Conservation (phyloP, 2,888 invertebrate genomes). For the Tetanocera ferruginea region DNA sequence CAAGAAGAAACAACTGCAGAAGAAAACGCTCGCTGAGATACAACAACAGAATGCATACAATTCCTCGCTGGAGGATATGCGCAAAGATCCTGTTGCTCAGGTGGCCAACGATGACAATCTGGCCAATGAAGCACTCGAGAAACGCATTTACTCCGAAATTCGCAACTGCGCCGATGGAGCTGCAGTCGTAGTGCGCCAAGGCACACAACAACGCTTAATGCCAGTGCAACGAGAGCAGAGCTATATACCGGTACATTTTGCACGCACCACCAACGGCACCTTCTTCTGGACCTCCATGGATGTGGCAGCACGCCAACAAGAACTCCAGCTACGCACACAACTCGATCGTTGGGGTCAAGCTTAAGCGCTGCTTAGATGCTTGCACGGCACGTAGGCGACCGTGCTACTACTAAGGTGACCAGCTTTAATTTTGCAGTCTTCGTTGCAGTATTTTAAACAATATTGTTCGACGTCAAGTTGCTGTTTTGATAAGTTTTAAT, state of each 20-base stretch:
- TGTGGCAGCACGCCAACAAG: conserved; percentile 52
- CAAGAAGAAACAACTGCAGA: conserved; percentile 63
- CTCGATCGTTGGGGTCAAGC: conserved; percentile 67
- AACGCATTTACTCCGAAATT: conserved; percentile 80
- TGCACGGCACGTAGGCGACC: not conserved
- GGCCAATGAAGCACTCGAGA: conserved; percentile 84
- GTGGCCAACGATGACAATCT: conserved; percentile 62
- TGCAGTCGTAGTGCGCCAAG: conserved; percentile 75
- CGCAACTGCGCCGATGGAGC: conserved; percentile 77
- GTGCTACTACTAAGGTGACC: conserved; percentile 41
- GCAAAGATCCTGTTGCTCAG: conserved; percentile 59
- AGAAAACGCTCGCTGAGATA: conserved; percentile 65
- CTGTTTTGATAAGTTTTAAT: conserved; percentile 16
- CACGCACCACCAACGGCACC: conserved; percentile 82
- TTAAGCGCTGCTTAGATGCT: conserved; percentile 45
- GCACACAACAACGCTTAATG: conserved; percentile 69
- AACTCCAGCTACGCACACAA: conserved; percentile 55
- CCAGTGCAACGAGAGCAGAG: conserved; percentile 61
- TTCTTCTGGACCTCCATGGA: conserved; percentile 83
- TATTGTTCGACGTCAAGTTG: conserved; percentile 30
- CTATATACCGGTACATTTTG: conserved; percentile 80
- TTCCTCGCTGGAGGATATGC: conserved; percentile 67
- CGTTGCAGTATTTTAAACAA: conserved; percentile 38
- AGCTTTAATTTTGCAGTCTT: conserved; percentile 62
- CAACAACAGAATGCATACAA: conserved; percentile 64